Conservation (phyloP, 2,113 vertebrate genomes). For the Balaeniceps rex region DNA sequence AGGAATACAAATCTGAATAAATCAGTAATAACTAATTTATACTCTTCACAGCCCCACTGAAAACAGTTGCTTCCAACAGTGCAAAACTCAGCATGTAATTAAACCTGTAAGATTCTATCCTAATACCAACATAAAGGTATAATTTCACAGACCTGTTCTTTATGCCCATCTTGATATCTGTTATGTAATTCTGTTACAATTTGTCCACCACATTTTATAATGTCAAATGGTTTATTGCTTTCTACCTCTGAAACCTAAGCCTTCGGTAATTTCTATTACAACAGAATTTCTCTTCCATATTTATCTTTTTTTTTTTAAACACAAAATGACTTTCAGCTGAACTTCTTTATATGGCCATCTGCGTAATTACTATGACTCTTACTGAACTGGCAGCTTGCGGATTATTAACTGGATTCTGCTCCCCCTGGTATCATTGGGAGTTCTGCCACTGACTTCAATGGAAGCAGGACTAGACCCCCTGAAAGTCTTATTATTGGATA, state of each 20-base stretch:
- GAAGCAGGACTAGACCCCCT: neutral
- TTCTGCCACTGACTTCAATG: neutral
- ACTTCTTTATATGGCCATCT: neutral
- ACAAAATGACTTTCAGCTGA: neutral
- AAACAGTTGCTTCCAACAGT: conserved; percentile 7
- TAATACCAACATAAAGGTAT: neutral
- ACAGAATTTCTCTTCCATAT: neutral
- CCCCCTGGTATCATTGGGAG: neutral
- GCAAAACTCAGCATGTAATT: conserved; percentile 33
- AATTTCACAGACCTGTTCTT: neutral
- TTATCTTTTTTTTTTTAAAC: neutral
- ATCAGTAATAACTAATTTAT: conserved; percentile 17
- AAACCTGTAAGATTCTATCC: neutral
- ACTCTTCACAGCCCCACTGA: neutral
- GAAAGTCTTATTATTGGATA: neutral
- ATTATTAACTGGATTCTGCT: neutral
- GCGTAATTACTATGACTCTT: neutral
- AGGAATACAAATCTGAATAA: neutral
- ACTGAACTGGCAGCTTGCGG: conserved; percentile 5
- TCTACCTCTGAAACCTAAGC: neutral
- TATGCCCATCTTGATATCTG: neutral
- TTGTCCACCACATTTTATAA: neutral
- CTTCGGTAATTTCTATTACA: neutral
- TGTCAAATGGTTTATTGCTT: neutral
- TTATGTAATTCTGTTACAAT: neutral